Evolutionary conservation across 2,113 vertebrate genomes (phyloP).

Genomic region (Syngnathus scovelli): DNA sequence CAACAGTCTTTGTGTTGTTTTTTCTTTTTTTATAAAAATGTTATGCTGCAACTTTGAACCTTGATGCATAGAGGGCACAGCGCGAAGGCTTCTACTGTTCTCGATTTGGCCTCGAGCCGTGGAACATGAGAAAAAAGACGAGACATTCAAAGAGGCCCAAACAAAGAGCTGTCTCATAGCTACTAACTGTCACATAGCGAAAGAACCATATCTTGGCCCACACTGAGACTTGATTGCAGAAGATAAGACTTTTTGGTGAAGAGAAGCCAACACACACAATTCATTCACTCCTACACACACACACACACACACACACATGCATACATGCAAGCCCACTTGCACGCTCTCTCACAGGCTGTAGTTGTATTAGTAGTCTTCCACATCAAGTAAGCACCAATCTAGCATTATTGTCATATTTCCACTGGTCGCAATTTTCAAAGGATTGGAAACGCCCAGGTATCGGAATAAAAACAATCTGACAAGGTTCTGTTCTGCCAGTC

Average conservation of each 20-base stretch:
- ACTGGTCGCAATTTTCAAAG: neutral
- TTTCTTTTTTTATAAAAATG: constrained; percentile 19
- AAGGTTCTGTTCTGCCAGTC: neutral
- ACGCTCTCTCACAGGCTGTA: neutral
- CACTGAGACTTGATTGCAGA: constrained; percentile 16
- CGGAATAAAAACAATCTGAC: neutral
- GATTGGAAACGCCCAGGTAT: neutral
- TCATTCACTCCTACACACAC: too few relatives aligned
- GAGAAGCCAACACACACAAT: neutral
- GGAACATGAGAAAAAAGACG: constrained; percentile 45
- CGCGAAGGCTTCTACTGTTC: constrained; percentile 46
- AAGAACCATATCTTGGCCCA: constrained; percentile 24
- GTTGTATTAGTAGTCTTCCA: neutral
- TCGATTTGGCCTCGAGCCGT: constrained; percentile 46
- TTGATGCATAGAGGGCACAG: constrained; percentile 40
- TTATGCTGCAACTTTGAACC: constrained; percentile 23
- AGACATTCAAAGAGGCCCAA: constrained; percentile 47
- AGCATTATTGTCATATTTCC: neutral
- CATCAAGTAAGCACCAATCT: neutral
- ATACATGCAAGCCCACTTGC: neutral
- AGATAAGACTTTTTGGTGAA: constrained; percentile 16
- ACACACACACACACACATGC: too few relatives aligned
- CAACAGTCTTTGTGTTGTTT: constrained; percentile 17
- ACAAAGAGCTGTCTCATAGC: constrained; percentile 44
- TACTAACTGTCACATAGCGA: constrained; percentile 23